These are phyloP conservation scores for Progne subis DNA, from an alignment of 2,113 vertebrate species.

Conservation along the genomic window DNA sequence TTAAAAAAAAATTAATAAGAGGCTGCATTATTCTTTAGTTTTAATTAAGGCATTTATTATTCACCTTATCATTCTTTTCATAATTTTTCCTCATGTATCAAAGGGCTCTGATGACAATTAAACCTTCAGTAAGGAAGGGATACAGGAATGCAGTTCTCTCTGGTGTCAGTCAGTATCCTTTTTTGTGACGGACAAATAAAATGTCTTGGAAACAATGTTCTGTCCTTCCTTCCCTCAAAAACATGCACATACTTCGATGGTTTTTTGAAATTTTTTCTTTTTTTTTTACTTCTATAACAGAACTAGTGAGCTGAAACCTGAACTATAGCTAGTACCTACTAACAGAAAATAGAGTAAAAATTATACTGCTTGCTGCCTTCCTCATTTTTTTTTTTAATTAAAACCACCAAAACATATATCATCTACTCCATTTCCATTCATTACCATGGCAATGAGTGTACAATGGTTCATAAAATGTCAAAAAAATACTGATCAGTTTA, in stretches of 20 bases:
- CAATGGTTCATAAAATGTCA: background rate
- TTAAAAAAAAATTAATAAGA: background rate
- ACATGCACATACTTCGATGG: fast-evolving
- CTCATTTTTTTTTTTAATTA: background rate
- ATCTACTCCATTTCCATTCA: background rate
- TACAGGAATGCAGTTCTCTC: background rate
- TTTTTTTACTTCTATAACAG: background rate
- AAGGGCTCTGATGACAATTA: background rate
- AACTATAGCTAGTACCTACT: background rate
- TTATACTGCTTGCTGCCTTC: background rate
- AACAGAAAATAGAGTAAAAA: background rate
- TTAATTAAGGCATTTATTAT: background rate
- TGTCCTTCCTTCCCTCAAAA: background rate
- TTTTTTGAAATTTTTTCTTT: background rate
- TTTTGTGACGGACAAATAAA: background rate
- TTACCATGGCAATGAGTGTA: background rate
- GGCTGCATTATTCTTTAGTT: background rate
- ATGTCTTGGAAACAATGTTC: background rate
- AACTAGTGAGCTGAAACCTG: background rate
- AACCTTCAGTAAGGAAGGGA: background rate
- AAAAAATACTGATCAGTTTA: background rate
- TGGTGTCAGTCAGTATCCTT: background rate
- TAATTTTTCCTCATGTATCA: background rate
- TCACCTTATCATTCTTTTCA: background rate
- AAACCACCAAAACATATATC: background rate